phyloP scores from a whole-genome alignment of 2,888 invertebrate species.

The Capitulum mitella region DNA sequence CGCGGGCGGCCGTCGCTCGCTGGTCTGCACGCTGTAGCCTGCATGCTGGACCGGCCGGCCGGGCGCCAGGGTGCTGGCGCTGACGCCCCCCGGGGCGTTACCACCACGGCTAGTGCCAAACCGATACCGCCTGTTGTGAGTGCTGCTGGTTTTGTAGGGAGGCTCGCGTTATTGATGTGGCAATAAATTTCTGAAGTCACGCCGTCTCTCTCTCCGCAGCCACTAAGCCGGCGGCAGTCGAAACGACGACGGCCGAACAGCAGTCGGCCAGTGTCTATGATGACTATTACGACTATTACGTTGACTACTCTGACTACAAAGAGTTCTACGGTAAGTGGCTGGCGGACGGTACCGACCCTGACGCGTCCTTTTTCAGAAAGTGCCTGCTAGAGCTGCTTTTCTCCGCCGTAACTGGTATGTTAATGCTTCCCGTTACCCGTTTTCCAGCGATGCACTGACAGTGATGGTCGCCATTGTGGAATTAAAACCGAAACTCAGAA shows the following conservation, averaged over 20 bases:
- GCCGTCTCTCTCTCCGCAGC: background rate
- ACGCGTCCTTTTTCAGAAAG: too few relatives aligned
- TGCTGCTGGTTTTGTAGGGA: background rate
- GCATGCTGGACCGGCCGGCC: background rate
- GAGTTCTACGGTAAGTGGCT: background rate
- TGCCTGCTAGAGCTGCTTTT: too few relatives aligned
- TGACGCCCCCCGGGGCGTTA: background rate
- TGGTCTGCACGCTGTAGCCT: background rate
- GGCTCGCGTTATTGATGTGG: background rate
- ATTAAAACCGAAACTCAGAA: too few relatives aligned
- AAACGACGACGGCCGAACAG: background rate
- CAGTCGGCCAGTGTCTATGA: background rate
- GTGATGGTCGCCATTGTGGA: too few relatives aligned
- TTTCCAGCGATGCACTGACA: too few relatives aligned
- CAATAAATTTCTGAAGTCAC: background rate
- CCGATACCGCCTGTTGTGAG: background rate
- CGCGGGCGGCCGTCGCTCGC: background rate
- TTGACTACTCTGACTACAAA: background rate
- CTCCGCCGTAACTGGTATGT: too few relatives aligned
- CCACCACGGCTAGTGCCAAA: background rate
- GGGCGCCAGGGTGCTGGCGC: background rate
- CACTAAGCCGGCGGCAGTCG: background rate
- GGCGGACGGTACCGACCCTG: too few relatives aligned
- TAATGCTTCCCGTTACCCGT: too few relatives aligned
- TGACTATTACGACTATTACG: conserved; percentile 9